Base-by-base conservation (phyloP, 1,140 invertebrate genomes). In the Battus philenor region DNA sequence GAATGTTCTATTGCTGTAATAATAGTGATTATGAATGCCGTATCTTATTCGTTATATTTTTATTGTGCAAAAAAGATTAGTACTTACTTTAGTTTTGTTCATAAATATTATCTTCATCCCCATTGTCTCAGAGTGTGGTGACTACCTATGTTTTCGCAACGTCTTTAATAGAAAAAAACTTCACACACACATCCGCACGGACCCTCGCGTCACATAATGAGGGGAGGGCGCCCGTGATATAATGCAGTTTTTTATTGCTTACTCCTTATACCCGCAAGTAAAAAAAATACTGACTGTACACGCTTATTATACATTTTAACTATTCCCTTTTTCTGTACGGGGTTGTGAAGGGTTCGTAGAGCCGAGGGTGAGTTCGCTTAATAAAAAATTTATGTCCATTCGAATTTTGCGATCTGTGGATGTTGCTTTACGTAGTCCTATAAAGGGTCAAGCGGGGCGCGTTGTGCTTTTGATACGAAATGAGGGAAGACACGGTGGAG, bases 201-300 rank as follows among this genome's bases (percentile, higher is more conserved):
- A 68, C 74, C 78, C 76, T 62, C 59, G 55, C 61, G 68, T 63
- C 70, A 72, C 57, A 66, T 79, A 81, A 81, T 72, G 68, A 74
- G 64, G 68, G 80, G 80, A 78, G 76, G 36, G 75, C 68, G 60
- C 64, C 59, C 43, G 66, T 82, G 78, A 85, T 85, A 85, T 85
- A 85, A 85, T 85, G 80, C 75, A 78, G 58, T 85, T 85, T 85
- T 85, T 85, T 85, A 81, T 81, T 81, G 71, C 80, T 63, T 59
- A 60, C 77, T 81, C 72, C 68, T 77, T 69, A 70, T 77, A 80
- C 77, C 80, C 77, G 76, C 74, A 78, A 70, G 67, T 64, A 76
- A 82, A 83, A 69, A 69, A 84, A 80, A 82, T 62, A 71, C 66
- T 59, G 48, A 61, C 65, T 75, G 64, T 53, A 66, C 53, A 52